These are phyloP conservation scores for Cariama cristata DNA, from an alignment of 2,113 vertebrate species.

Conservation along the genomic window DNA sequence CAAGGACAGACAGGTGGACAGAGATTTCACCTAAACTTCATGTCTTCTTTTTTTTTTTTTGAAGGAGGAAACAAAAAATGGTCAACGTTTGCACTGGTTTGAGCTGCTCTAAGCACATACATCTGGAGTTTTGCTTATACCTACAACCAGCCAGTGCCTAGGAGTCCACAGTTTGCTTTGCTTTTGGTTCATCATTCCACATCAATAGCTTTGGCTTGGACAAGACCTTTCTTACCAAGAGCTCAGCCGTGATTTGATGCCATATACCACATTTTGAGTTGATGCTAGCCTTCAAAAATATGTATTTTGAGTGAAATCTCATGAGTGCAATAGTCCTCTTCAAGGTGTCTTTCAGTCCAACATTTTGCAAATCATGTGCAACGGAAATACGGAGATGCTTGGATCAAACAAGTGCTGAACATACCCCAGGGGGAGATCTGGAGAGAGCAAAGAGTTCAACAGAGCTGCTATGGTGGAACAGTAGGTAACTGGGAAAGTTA, in stretches of 20 bases:
- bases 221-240: background rate
- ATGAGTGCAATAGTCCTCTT: accelerated
- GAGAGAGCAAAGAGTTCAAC: background rate
- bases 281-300: background rate
- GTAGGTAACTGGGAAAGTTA: accelerated
- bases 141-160: background rate
- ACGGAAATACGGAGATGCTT: background rate
- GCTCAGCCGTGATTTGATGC: background rate
- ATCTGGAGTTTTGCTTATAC: background rate
- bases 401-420: background rate
- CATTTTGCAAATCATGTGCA: background rate
- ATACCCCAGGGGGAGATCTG: background rate
- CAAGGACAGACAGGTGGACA: background rate
- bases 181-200: background rate
- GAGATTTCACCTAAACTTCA: background rate
- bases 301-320: background rate
- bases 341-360: background rate
- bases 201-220: background rate
- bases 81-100: background rate
- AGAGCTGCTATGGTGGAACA: background rate
- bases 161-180: background rate
- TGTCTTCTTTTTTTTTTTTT: background rate
- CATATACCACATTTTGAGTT: background rate
- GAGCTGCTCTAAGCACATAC: background rate
- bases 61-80: background rate